Evolutionary conservation across 2,888 invertebrate genomes (phyloP).

Genomic region (Rhogogaster chlorosoma): DNA sequence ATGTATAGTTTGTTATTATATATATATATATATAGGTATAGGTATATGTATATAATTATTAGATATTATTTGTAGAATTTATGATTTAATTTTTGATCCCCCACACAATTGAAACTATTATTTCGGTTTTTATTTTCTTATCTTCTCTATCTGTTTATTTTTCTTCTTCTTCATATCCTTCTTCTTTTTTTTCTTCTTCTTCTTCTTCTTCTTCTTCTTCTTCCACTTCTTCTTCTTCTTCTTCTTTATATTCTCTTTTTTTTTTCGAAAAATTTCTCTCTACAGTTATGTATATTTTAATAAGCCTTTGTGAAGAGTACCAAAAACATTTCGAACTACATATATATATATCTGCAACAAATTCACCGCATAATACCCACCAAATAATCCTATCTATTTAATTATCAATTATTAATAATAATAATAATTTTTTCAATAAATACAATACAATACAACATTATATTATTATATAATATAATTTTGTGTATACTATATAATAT

Average conservation of each 20-base stretch:
- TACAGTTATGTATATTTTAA: background rate
- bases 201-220: background rate
- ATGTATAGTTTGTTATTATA: background rate
- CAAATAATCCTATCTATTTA: background rate
- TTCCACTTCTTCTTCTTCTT: background rate
- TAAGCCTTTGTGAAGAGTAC: slow-evolving; percentile 15
- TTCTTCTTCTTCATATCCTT: background rate
- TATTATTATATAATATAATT: background rate
- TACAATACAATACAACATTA: background rate
- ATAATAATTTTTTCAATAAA: background rate
- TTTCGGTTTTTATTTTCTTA: background rate
- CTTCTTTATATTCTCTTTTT: background rate
- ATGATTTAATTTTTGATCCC: slow-evolving; percentile 16
- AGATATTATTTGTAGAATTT: background rate
- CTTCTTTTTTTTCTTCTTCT: background rate
- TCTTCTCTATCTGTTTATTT: background rate
- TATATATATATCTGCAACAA: background rate
- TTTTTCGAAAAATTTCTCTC: background rate
- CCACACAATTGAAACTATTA: slow-evolving; percentile 21
- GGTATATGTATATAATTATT: slow-evolving; percentile 20
- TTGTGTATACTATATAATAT: background rate
- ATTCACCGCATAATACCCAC: background rate
- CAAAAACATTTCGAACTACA: background rate
- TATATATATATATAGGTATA: background rate
- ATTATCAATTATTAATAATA: background rate